Evolutionary conservation across 2,888 invertebrate species (phyloP).

Genomic region (Calameuta idolon): DNA sequence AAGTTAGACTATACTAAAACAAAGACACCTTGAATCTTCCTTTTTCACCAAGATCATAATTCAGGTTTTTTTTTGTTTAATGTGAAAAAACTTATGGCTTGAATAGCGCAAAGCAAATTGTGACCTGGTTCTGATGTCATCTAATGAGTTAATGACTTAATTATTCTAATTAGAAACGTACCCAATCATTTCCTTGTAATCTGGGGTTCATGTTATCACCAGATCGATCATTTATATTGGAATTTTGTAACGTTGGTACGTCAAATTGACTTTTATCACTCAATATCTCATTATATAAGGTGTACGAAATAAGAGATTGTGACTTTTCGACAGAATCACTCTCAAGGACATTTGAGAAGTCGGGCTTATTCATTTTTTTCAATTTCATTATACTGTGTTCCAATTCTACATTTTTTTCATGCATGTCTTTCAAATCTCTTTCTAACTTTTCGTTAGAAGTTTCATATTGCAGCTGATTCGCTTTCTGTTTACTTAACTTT

Average conservation of each 20-base stretch:
- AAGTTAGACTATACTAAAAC: too few relatives aligned
- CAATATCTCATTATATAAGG: background rate
- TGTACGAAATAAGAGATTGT: background rate
- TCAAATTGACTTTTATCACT: background rate
- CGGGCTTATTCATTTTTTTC: constrained; percentile 22
- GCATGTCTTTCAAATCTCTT: constrained; percentile 28
- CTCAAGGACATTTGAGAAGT: background rate
- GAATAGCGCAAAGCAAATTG: background rate
- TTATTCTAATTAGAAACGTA: background rate
- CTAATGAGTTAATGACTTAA: background rate
- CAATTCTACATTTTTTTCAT: constrained; percentile 38
- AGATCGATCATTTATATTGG: background rate
- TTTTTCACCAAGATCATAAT: background rate
- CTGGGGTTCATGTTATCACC: background rate
- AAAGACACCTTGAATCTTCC: too few relatives aligned
- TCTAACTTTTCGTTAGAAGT: constrained; percentile 38
- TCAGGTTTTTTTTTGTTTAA: background rate
- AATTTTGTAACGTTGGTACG: background rate
- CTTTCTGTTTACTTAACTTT: constrained; percentile 30
- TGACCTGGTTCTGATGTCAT: background rate
- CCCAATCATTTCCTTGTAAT: background rate
- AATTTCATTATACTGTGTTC: constrained; percentile 26
- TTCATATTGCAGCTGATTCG: constrained; percentile 31
- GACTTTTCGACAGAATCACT: background rate
- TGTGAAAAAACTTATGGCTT: background rate